phyloP scores from a whole-genome alignment of 2,113 vertebrate species.

The Coregonus clupeaformis region DNA sequence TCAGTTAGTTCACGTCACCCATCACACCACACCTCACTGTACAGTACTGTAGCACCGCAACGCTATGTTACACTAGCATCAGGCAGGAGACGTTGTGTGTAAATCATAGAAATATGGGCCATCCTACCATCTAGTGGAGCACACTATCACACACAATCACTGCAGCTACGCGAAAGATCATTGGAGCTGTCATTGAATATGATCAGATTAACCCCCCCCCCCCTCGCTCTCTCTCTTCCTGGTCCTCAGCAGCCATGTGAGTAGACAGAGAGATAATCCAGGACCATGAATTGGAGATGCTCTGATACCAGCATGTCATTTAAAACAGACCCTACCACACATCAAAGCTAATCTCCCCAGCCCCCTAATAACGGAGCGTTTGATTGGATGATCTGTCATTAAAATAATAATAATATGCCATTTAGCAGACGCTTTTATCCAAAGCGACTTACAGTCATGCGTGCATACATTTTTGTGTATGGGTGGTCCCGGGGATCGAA shows the following conservation, averaged over 20 bases:
- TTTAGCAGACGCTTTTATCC: too few relatives aligned
- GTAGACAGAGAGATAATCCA: slow-evolving; percentile 36
- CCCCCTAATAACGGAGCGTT: slow-evolving; percentile 41
- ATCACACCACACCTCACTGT: background rate
- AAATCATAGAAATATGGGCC: too few relatives aligned
- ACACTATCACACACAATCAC: too few relatives aligned
- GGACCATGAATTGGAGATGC: slow-evolving; percentile 10
- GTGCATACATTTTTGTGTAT: too few relatives aligned
- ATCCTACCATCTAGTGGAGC: too few relatives aligned
- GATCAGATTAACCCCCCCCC: too few relatives aligned
- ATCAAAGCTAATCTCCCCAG: slow-evolving; percentile 56
- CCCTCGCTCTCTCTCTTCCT: background rate
- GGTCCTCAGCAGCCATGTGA: slow-evolving; percentile 20
- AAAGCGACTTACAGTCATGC: too few relatives aligned
- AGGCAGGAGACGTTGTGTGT: too few relatives aligned
- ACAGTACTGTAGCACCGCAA: background rate
- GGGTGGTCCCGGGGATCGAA: too few relatives aligned
- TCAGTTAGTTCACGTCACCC: background rate
- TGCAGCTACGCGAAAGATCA: too few relatives aligned
- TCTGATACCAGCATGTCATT: slow-evolving; percentile 18
- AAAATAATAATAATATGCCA: too few relatives aligned
- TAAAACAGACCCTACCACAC: slow-evolving; percentile 22
- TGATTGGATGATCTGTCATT: slow-evolving; percentile 55
- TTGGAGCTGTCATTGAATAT: too few relatives aligned
- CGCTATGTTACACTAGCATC: background rate